phyloP scores from a whole-genome alignment of 2,113 vertebrate genomes.

The Halichoeres trimaculatus region DNA sequence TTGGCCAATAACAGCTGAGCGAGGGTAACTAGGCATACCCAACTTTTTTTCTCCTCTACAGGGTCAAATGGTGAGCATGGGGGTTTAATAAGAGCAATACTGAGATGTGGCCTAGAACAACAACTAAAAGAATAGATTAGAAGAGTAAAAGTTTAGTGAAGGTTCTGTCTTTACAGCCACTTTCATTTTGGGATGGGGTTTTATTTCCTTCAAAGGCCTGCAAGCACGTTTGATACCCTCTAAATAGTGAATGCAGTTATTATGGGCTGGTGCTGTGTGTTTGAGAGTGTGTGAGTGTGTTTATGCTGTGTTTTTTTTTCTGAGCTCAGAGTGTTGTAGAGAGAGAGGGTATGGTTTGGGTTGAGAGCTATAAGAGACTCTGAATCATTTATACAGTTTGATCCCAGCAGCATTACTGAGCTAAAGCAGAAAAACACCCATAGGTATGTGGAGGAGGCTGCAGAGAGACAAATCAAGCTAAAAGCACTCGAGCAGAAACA shows the following conservation, averaged over 20 bases:
- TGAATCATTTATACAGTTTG: constrained; percentile 64
- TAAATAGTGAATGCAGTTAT: constrained; percentile 47
- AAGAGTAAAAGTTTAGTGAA: background rate
- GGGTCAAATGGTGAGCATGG: background rate
- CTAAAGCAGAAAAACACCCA: constrained; percentile 36
- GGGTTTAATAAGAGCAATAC: background rate
- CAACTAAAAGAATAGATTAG: background rate
- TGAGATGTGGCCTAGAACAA: background rate
- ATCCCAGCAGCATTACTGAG: constrained; percentile 34
- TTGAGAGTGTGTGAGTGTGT: constrained; percentile 24
- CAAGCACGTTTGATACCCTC: constrained; percentile 9
- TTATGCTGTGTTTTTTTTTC: constrained; percentile 30
- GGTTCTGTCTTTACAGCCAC: background rate
- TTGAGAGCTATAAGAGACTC: constrained; percentile 49
- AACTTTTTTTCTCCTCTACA: background rate
- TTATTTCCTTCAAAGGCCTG: constrained; percentile 16
- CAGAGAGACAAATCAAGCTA: constrained; percentile 32
- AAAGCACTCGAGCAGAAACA: constrained; percentile 14
- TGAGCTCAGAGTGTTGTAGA: constrained; percentile 15
- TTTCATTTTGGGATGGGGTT: constrained; percentile 1
- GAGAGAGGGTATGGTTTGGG: constrained; percentile 34
- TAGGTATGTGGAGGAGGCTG: constrained; percentile 12
- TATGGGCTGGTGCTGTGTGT: constrained; percentile 14
- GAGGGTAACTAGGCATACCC: background rate
- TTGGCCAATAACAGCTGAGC: background rate